Evolutionary conservation across 2,113 vertebrate genomes (phyloP).

Genomic region (Crotalus viridis): DNA sequence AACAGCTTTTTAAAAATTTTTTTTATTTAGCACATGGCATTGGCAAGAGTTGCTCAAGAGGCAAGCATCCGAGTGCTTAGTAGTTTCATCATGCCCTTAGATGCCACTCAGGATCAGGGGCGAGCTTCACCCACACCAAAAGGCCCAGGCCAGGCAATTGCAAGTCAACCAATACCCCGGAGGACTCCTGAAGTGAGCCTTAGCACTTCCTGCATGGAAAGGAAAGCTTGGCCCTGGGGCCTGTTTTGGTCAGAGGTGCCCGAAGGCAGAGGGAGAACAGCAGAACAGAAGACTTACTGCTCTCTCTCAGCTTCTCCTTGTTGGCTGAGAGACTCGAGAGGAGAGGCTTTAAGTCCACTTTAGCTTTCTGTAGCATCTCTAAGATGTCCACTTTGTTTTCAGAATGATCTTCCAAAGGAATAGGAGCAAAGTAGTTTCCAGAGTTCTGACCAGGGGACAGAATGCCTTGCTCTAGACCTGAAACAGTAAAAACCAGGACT

Average conservation of each 20-base stretch:
- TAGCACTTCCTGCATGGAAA: conserved; percentile 33
- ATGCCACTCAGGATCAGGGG: not conserved
- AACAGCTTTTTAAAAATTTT: not conserved
- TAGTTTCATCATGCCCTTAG: not conserved
- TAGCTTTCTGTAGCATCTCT: conserved; percentile 96
- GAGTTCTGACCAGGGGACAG: conserved; percentile 85
- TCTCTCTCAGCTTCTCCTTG: conserved; percentile 93
- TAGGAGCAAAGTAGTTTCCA: conserved; percentile 92
- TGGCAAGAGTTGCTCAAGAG: conserved; percentile 29
- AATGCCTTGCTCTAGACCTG: conserved; percentile 85
- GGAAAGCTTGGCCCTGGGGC: conserved; percentile 35
- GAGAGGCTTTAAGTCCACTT: conserved; percentile 96
- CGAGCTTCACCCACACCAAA: conserved; percentile 41
- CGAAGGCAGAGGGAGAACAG: conserved; percentile 58
- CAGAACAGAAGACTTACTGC: conserved; percentile 83
- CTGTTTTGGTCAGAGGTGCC: conserved; percentile 52
- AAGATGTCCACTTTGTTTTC: conserved; percentile 97
- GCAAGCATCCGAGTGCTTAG: conserved; percentile 24
- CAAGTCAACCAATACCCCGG: not conserved
- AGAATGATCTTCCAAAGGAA: conserved; percentile 84
- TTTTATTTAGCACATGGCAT: not conserved
- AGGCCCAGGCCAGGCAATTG: conserved; percentile 31
- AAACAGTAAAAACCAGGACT: conserved; percentile 68
- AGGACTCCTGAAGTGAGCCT: not conserved
- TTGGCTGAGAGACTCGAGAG: conserved; percentile 93